phyloP scores from a whole-genome alignment of 1,140 invertebrate genomes.

The Brachionus manjavacas region DNA sequence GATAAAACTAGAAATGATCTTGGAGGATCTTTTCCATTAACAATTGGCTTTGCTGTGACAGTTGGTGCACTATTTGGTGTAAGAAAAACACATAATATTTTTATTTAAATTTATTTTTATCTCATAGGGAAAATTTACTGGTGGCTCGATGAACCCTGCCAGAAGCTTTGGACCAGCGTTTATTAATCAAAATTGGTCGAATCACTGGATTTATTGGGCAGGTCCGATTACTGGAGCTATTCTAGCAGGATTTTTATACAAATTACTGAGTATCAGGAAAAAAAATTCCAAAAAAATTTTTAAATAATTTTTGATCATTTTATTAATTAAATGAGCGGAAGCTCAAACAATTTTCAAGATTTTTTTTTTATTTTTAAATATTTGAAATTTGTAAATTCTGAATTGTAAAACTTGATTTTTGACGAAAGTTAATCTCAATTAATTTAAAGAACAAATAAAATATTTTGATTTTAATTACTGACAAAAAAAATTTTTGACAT shows the following conservation, averaged over 20 bases:
- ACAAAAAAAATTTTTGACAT: too few species aligned
- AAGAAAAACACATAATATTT: neutral
- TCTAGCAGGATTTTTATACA: conserved; percentile 49
- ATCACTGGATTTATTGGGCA: conserved; percentile 71
- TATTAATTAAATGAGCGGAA: too few species aligned
- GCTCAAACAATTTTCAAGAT: too few species aligned
- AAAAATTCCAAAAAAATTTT: neutral
- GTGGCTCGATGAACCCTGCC: conserved; percentile 73
- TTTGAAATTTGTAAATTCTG: too few species aligned
- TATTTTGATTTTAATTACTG: too few species aligned
- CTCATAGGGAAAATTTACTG: conserved; percentile 55
- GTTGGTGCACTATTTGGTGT: conserved; percentile 73
- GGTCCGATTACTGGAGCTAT: conserved; percentile 53
- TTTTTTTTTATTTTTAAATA: too few species aligned
- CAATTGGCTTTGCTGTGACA: conserved; percentile 74
- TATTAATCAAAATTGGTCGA: conserved; percentile 77
- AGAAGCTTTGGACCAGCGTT: conserved; percentile 80
- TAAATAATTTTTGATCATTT: too few species aligned
- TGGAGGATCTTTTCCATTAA: conserved; percentile 76
- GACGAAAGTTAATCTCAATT: too few species aligned
- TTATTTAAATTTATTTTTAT: neutral
- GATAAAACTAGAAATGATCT: conserved; percentile 72
- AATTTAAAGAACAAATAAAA: too few species aligned
- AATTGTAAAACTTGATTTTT: too few species aligned
- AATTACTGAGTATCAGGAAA: conserved; percentile 13